Evolutionary conservation across 2,797 vertebrate species (phyloP).

Genomic region (Chrysocyon brachyurus): DNA sequence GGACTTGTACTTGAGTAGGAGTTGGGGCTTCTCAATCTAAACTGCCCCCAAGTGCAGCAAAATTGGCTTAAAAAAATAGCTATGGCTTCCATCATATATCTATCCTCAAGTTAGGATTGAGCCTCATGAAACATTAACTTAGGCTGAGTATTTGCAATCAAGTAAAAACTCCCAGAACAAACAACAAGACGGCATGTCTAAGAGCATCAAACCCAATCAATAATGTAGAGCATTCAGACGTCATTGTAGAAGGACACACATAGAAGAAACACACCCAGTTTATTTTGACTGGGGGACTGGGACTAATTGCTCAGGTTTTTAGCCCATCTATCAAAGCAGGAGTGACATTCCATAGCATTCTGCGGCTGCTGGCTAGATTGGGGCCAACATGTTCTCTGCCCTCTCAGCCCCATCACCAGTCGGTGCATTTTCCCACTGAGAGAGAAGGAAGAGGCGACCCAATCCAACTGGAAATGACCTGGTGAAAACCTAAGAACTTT

Average conservation of each 20-base stretch:
- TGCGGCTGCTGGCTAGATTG: not conserved
- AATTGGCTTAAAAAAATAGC: not conserved
- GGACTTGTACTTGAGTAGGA: not conserved
- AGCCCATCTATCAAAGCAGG: not conserved
- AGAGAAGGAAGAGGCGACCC: not conserved
- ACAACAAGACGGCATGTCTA: not conserved
- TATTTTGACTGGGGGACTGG: not conserved
- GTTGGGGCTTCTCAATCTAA: slow-evolving; percentile 47
- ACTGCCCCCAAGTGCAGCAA: not conserved
- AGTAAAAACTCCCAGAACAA: slow-evolving; percentile 53
- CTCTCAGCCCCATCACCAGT: not conserved
- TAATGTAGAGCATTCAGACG: not conserved
- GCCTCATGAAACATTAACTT: slow-evolving; percentile 73
- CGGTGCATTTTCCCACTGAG: not conserved
- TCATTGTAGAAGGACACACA: rapidly evolving
- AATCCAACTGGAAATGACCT: not conserved
- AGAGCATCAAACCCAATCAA: slow-evolving; percentile 42
- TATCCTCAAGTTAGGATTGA: not conserved
- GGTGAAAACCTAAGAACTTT: not conserved
- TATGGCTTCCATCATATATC: not conserved
- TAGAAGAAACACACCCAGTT: not conserved
- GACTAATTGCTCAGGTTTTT: not conserved
- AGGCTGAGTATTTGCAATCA: not conserved
- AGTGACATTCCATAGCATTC: not conserved
- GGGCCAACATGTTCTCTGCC: not conserved